Conservation (phyloP, 2,888 invertebrate genomes). For the Acanthosepion esculentum region DNA sequence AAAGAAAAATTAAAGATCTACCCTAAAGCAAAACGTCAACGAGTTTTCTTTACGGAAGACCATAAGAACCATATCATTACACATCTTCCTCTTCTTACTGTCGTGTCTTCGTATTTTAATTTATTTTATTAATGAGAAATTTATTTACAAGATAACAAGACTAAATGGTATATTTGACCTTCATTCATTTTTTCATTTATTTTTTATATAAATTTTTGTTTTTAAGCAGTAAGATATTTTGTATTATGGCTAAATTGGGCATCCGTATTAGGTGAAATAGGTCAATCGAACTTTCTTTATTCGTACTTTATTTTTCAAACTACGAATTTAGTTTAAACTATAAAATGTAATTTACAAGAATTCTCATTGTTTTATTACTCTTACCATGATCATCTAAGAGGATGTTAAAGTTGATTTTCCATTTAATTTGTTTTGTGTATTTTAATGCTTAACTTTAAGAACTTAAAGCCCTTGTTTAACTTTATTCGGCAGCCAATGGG, state of each 20-base stretch:
- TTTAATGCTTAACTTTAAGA: not conserved
- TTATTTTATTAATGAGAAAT: not conserved
- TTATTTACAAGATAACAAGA: not conserved
- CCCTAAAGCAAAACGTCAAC: not conserved
- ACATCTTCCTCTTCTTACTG: not conserved
- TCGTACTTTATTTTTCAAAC: not conserved
- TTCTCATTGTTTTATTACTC: not conserved
- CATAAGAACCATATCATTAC: not conserved
- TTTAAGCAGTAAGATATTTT: not conserved
- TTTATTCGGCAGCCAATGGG: not conserved
- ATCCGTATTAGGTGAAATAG: not conserved
- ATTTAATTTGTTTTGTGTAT: not conserved
- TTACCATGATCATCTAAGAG: not conserved
- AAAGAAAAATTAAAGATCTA: not conserved
- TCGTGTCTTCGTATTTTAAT: not conserved
- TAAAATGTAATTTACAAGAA: not conserved
- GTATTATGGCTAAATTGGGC: not conserved
- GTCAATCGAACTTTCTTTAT: constrained; percentile 11
- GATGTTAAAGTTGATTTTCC: not conserved
- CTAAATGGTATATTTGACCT: not conserved
- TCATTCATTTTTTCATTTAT: not conserved
- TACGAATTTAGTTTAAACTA: not conserved
- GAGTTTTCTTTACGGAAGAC: not conserved
- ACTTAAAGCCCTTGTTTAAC: too few species aligned
- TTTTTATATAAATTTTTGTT: not conserved